phyloP scores from a whole-genome alignment of 2,113 vertebrate species.

The Seriola quinqueradiata region DNA sequence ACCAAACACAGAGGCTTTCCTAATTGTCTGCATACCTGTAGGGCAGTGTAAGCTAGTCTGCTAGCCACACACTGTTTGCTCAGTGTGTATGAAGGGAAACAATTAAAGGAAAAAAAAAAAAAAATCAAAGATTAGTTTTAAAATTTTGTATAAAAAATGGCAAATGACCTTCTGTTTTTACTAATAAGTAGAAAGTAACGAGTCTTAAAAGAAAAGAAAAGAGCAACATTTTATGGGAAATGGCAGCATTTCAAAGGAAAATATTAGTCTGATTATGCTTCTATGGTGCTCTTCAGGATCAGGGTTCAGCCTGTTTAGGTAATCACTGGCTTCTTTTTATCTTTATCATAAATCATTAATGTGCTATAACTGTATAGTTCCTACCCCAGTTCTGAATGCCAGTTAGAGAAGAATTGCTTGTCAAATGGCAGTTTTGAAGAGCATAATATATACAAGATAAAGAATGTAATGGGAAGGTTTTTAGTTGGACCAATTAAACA shows the following conservation, averaged over 20 bases:
- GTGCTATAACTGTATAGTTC: too few species aligned
- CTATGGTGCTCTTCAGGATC: not conserved
- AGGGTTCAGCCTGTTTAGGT: not conserved
- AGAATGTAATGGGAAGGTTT: too few species aligned
- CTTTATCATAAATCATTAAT: not conserved
- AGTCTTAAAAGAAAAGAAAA: not conserved
- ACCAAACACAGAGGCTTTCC: conserved; percentile 66
- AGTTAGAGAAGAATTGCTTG: too few species aligned
- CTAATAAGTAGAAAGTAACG: not conserved
- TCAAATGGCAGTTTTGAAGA: not conserved
- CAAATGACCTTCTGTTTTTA: not conserved
- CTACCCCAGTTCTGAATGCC: too few species aligned
- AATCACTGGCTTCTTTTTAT: not conserved
- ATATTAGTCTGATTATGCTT: not conserved
- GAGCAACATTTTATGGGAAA: not conserved
- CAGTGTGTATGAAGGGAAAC: conserved; percentile 52
- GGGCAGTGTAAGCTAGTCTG: conserved; percentile 63
- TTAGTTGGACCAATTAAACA: not conserved
- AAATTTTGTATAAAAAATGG: not conserved
- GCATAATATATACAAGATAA: not conserved
- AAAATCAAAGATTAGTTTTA: conserved; percentile 3
- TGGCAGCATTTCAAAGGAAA: not conserved
- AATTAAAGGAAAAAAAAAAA: conserved; percentile 9
- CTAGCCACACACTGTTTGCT: conserved; percentile 59
- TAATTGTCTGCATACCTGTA: conserved; percentile 80